Base-by-base conservation (phyloP, 2,113 vertebrate genomes). In the Halichoeres trimaculatus region DNA sequence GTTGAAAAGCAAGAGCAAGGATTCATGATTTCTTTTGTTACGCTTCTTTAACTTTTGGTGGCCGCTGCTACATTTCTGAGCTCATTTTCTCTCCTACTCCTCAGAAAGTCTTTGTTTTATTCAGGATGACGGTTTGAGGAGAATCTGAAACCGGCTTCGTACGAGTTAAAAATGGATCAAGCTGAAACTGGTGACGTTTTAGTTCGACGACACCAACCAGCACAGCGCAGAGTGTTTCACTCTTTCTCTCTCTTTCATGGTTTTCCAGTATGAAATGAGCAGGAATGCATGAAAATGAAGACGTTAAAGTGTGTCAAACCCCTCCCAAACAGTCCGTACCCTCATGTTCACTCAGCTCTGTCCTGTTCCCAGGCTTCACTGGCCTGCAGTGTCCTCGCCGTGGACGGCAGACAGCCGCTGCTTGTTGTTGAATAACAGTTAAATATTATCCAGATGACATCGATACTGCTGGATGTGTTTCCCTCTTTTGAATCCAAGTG, bases 391-490 rank as follows among this genome's bases (percentile, higher is more conserved):
- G 57, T 62, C 47, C 43, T 63, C 35, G 2, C 64, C 63, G 54
- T 57, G 45, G 78, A 58, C 34, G 14, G 19, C 45, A 38, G 68
- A 14, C 80, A 76, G 63, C 53, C 60, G 3, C 72, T 1, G 66
- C 64, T 20, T 20, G 52, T 50, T 41, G 34, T 60, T 68, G 52
- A 66, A 38, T 53, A 40, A 57, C 35, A 48, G 78, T 65, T 70
- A 80, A 86, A 86, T 66, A 76, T 80, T 64, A 81, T 84, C 82
- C 63, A 48, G 48, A 52, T 78, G 78, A 60, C 48, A 38, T 34
- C 1, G n/a, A 40, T 47, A 3, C 5, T 12, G 70, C 17, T 52
- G 54, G 45, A 61, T n/a, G 2, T 16, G 19, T 61, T 38, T 22
- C 70, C 8, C 43, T 4, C 20, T 45, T 47, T 36, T 50, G 68